Percentiles rank a stretch among this genome's conserved stretches.
Evolutionary conservation across 2,113 vertebrate species (phyloP).

Genomic region (Ivindomyrus marchei): DNA sequence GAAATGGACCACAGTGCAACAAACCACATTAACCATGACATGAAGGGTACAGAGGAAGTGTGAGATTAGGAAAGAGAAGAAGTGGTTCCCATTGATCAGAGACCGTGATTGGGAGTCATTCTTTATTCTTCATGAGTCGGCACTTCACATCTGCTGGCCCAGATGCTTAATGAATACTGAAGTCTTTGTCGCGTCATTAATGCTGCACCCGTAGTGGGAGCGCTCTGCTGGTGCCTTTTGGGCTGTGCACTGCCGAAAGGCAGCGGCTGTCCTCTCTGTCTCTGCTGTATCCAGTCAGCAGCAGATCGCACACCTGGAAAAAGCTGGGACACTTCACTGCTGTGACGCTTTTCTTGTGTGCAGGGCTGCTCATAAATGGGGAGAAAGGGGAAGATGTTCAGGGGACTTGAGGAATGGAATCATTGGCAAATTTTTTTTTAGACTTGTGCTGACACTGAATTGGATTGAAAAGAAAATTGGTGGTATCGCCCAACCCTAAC

Average conservation of each 20-base stretch:
- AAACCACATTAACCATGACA: slow-evolving; percentile 42
- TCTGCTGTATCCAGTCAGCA: background rate
- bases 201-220: slow-evolving; percentile 58
- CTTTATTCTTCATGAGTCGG: slow-evolving; percentile 62
- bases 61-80: slow-evolving; percentile 38
- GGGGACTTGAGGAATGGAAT: background rate
- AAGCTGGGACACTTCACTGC: background rate
- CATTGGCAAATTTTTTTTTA: background rate
- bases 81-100: slow-evolving; percentile 66
- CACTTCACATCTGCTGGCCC: slow-evolving; percentile 68
- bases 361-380: background rate
- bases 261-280: background rate
- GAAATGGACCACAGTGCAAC: slow-evolving; percentile 35
- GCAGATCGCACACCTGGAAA: background rate
- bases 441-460: background rate
- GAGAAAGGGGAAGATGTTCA: background rate
- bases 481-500: background rate
- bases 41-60: slow-evolving; percentile 29
- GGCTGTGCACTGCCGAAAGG: background rate
- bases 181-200: slow-evolving; percentile 66
- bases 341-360: background rate
- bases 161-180: slow-evolving; percentile 72
- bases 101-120: slow-evolving; percentile 71
- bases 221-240: slow-evolving; percentile 11
- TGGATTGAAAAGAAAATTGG: background rate